Evolutionary conservation across 2,797 vertebrate genomes (phyloP).

Genomic region (Enteromius paludinosus): DNA sequence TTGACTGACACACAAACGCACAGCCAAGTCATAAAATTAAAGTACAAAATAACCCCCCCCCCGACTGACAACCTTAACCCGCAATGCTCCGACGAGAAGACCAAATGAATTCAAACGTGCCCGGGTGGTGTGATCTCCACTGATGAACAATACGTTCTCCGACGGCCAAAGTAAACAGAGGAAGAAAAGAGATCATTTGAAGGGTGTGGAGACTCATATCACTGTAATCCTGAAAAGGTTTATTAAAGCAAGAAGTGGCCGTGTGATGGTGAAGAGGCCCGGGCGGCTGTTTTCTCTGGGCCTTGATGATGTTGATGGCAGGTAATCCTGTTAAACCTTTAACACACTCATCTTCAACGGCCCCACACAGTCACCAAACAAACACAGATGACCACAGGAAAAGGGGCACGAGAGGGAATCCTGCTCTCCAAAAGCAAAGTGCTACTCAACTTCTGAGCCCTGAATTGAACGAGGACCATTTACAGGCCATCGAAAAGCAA

Average conservation of each 20-base stretch:
- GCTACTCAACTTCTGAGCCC: constrained; percentile 26
- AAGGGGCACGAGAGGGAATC: neutral
- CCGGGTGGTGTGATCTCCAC: constrained; percentile 28
- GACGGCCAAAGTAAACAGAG: constrained; percentile 50
- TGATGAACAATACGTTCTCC: constrained; percentile 41
- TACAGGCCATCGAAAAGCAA: neutral
- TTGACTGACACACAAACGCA: constrained; percentile 32
- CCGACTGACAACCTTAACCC: constrained; percentile 4
- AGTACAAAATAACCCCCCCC: constrained; percentile 7
- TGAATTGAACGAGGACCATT: neutral
- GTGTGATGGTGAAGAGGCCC: constrained; percentile 45
- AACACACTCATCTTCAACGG: constrained; percentile 61
- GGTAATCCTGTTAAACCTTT: constrained; percentile 65
- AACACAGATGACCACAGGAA: constrained; percentile 58
- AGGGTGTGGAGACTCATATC: constrained; percentile 55
- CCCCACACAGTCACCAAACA: constrained; percentile 63
- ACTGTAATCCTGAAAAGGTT: constrained; percentile 55
- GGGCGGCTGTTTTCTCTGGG: constrained; percentile 56
- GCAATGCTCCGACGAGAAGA: neutral
- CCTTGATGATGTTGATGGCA: constrained; percentile 62
- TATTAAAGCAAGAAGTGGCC: constrained; percentile 57
- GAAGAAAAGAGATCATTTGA: constrained; percentile 56
- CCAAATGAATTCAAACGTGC: constrained; percentile 27
- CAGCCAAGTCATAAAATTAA: constrained; percentile 15
- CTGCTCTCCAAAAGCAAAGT: constrained; percentile 18